Base-by-base conservation (phyloP, 2,888 invertebrate species). In the Julus scandinavius region DNA sequence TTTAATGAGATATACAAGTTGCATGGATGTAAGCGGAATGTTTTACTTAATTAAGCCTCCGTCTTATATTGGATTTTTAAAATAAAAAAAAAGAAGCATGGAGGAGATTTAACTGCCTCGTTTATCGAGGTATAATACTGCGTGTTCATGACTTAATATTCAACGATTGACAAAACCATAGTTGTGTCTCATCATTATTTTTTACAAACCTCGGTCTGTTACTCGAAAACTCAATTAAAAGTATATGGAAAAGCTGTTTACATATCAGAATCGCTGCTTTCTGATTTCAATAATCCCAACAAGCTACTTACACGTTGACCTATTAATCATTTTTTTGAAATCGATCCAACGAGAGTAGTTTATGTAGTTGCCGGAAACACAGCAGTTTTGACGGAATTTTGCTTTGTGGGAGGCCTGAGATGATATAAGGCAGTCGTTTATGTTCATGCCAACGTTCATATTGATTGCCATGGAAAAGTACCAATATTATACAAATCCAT, bases 1-100 rank as follows among this genome's bases (percentile, higher is more conserved):
- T 72, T 72, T 72, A 72, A 72, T 72, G 72, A 72, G 72, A 72
- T 72, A 72, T 72, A 72, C 72, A 29, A 72, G 72, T 72, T 72
- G 29, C 29, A 72, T 72, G 72, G 29, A 72, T 72, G 72, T 72
- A 72, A 72, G 72, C 20, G 72, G 72, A 72, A 72, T 72, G 72
- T 72, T 72, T 72, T 72, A 72, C 72, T 72, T 72, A 72, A 72
- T 72, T 72, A 72, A 72, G 72, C 72, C 29, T 72, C 72, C 20
- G 20, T 72, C 72, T 72, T 72, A 72, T 72, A 72, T 72, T 72
- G 72, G 72, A 72, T 72, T 72, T 72, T 20, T 5, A 2, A 45
- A 45, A 45, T 7, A 1, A 1, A 45, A 45, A 45, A 72, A 29
- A 72, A 20, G n/a, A 20, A 29, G 29, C 29, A 45, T 45, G 45